Evolutionary conservation across 2,113 vertebrate species (phyloP), one percentile per base, ranked within the genome.

Genomic region (Apteryx mantelli): DNA sequence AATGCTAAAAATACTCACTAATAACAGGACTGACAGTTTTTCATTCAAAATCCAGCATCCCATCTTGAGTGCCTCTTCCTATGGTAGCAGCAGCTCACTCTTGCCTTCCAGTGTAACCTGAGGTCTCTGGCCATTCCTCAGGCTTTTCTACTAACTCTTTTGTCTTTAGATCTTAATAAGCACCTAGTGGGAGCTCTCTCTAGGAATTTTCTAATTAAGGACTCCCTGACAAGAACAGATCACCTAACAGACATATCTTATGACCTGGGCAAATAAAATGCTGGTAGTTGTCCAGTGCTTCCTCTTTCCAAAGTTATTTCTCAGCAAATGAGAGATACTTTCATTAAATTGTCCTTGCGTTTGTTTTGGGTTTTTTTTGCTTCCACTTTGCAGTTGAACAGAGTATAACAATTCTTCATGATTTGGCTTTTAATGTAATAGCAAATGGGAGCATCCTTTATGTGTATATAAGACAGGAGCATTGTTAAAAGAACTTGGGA

Each of bases 131-230:
- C 88, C 81, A 92, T 88, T 91, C 76, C 60, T 79, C 86, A 30
- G 56, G 69, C 82, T 98, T 96, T 93, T 74, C 91, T 89, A 75
- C 58, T 75, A 66, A 92, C 68, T 95, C 56, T 95, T 96, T 93
- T 89, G 68, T 96, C 92, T 94, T 97, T 98, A 86, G 91, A 80
- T 96, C 96, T 95, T 95, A 93, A 95, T 97, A 97, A 94, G 89
- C 86, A 97, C 71, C 86, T 96, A 95, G 53, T 95, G 86, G 95
- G 96, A 95, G 74, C 60, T 95, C 88, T 96, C 91, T 97, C 64
- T 46, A 97, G 96, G 98, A 98, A 98, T 98, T 98, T 97, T 98
- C 95, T 98, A 98, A 98, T 98, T 98, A 98, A 97, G 95, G 86
- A 80, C 94, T 96, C 93, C 76, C 90, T 98, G 97, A 97, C 97